These are phyloP conservation scores for Danio tinwini DNA, from an alignment of 2,797 vertebrate genomes.

Conservation along the genomic window DNA sequence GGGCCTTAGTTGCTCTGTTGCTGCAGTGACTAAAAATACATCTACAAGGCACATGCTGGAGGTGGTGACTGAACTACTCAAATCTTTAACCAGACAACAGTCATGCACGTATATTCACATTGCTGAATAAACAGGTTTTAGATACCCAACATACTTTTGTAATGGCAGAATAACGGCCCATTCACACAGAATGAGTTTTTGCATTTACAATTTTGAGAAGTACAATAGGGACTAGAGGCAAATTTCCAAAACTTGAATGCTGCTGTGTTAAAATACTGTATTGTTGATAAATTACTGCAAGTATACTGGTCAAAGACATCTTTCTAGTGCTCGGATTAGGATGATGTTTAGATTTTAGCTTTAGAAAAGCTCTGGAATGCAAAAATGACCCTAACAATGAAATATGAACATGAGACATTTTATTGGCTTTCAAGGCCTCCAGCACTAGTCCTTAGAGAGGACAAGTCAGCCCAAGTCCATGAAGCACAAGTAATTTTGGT, in stretches of 20 bases:
- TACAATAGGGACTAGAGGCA: not conserved
- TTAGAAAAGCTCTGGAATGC: not conserved
- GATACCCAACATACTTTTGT: not conserved
- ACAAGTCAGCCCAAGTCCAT: conserved; percentile 8
- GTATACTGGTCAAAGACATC: not conserved
- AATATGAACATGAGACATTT: not conserved
- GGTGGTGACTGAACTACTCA: not conserved
- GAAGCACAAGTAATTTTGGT: conserved; percentile 40
- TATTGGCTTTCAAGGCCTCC: conserved; percentile 1
- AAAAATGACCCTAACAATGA: not conserved
- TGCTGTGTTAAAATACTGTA: no score
- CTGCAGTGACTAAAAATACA: conserved; percentile 75
- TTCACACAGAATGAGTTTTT: not conserved
- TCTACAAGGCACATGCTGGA: conserved; percentile 46
- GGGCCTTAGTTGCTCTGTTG: conserved; percentile 70
- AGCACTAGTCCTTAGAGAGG: not conserved
- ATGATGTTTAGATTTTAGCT: not conserved
- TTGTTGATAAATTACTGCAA: no score
- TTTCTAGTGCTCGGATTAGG: not conserved
- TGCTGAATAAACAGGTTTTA: not conserved
- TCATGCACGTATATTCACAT: not conserved
- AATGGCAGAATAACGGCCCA: not conserved
- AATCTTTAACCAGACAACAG: conserved; percentile 25
- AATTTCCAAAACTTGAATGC: not conserved
- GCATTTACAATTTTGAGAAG: not conserved